Conservation (phyloP, 1,140 invertebrate genomes). For the Drosophila lacteicornis region DNA sequence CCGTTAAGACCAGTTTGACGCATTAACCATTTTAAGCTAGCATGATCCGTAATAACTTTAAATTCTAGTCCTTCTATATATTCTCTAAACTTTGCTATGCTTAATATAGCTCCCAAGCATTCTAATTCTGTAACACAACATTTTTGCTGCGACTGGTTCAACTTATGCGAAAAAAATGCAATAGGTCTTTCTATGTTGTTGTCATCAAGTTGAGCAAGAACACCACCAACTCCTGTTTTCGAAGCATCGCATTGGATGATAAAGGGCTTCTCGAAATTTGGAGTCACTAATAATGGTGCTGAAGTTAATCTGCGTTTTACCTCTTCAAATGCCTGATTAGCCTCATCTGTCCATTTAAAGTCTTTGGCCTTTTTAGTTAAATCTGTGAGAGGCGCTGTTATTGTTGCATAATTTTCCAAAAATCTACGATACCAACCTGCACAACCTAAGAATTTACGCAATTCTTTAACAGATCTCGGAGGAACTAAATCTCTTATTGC, state of each 20-base stretch:
- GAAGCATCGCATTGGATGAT: constrained; percentile 1
- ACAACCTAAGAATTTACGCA: constrained; percentile 4
- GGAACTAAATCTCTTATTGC: neutral
- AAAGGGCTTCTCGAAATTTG: neutral
- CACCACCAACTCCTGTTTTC: neutral
- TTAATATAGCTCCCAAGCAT: too few species aligned
- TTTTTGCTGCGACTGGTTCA: too few species aligned
- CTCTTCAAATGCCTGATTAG: neutral
- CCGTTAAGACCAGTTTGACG: too few species aligned
- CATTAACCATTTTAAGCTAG: too few species aligned
- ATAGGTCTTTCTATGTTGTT: too few species aligned
- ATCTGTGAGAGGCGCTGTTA: neutral
- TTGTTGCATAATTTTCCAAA: constrained; percentile 1
- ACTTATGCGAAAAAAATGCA: too few species aligned
- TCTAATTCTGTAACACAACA: too few species aligned
- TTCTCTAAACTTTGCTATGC: too few species aligned
- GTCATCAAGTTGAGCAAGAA: too few species aligned
- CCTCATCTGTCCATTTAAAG: neutral
- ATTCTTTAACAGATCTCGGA: neutral
- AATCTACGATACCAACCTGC: neutral
- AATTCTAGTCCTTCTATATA: too few species aligned
- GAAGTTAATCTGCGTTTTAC: neutral
- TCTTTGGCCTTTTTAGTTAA: neutral
- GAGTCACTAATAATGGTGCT: neutral
- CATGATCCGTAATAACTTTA: too few species aligned